Percentiles rank a stretch among this genome's conserved stretches.
phyloP scores from a whole-genome alignment of 2,888 invertebrate species.

The Cremastobaeus sp. region DNA sequence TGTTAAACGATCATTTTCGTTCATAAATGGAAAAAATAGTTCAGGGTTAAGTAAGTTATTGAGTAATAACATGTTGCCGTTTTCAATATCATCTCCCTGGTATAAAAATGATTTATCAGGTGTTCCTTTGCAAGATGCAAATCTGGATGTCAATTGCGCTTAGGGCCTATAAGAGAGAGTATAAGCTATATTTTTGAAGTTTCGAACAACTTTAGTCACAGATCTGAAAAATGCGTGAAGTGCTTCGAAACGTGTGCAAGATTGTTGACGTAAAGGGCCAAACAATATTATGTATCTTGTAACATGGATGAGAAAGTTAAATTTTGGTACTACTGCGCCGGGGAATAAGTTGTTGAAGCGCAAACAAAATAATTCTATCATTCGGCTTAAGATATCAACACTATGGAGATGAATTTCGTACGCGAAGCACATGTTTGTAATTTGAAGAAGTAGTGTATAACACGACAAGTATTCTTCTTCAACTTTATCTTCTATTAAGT shows the following conservation, averaged over 20 bases:
- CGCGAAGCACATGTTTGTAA: conserved; percentile 20
- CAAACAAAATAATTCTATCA: conserved; percentile 55
- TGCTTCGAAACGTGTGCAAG: conserved; percentile 21
- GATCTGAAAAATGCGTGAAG: conserved; percentile 18
- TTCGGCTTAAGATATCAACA: conserved; percentile 51
- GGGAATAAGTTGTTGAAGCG: conserved; percentile 15
- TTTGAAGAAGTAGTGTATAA: conserved; percentile 26
- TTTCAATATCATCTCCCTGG: conserved; percentile 39
- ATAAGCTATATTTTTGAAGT: conserved; percentile 22
- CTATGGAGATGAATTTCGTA: conserved; percentile 31
- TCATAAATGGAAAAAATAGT: not conserved
- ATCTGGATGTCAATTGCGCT: conserved; percentile 30
- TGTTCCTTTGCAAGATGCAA: conserved; percentile 45
- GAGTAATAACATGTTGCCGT: conserved; percentile 39
- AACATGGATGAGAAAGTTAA: conserved; percentile 21
- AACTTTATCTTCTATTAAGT: not conserved
- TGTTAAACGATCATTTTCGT: conserved; percentile 1
- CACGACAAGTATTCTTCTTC: not conserved
- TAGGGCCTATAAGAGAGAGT: conserved; percentile 27
- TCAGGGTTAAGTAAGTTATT: conserved; percentile 30
- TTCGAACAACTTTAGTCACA: conserved; percentile 7
- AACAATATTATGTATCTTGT: conserved; percentile 12
- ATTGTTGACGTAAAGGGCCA: conserved; percentile 26
- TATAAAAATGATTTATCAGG: conserved; percentile 41
- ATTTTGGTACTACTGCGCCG: conserved; percentile 12